Evolutionary conservation across 2,888 invertebrate genomes (phyloP).

Genomic region (Tenthredo notha): DNA sequence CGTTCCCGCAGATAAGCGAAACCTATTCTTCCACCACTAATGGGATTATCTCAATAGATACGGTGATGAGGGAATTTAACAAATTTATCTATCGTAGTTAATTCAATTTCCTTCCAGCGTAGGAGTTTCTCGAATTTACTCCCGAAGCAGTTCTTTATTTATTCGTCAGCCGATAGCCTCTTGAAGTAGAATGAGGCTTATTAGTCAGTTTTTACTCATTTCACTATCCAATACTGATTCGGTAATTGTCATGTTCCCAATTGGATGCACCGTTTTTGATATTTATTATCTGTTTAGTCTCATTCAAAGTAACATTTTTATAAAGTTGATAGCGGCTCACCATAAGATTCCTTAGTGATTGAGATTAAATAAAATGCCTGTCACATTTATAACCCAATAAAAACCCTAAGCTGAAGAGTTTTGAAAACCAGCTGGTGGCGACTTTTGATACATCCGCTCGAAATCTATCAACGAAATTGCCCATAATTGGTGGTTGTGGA

Average conservation of each 20-base stretch:
- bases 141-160: constrained; percentile 20
- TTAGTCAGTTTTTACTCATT: not conserved
- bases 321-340: not conserved
- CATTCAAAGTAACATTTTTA: not conserved
- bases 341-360: not conserved
- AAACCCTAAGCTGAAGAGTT: not conserved
- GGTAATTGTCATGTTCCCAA: constrained; percentile 1
- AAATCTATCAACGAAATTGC: constrained; percentile 20
- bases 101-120: constrained; percentile 43
- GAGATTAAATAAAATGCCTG: not conserved
- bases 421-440: not conserved
- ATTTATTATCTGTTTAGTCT: not conserved
- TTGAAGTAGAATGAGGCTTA: not conserved
- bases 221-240: not conserved
- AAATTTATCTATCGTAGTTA: constrained; percentile 48
- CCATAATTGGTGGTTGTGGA: constrained; percentile 6
- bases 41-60: constrained; percentile 45
- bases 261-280: not conserved
- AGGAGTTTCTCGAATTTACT: constrained; percentile 49
- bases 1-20: constrained; percentile 43
- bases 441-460: not conserved
- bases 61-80: constrained; percentile 41
- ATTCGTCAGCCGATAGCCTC: constrained; percentile 16
- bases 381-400: constrained; percentile 6
- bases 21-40: constrained; percentile 35